Conservation (phyloP, 1,140 invertebrate species). For the Trigoniulus corallinus region DNA sequence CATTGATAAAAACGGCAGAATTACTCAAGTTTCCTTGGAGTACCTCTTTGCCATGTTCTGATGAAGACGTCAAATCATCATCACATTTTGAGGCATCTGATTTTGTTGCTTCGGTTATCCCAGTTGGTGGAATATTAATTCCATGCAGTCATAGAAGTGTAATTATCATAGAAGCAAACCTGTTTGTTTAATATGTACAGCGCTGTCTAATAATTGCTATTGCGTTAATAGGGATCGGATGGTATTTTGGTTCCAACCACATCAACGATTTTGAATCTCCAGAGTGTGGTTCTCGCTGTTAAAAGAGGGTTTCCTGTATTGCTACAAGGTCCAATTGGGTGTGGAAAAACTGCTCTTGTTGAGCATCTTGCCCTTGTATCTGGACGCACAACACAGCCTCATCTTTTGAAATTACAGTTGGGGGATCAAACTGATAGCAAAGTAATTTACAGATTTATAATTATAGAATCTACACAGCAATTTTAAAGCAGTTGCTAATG, state of each 20-base stretch:
- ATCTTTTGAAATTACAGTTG: slow-evolving; percentile 66
- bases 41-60: too few species aligned
- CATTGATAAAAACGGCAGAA: too few species aligned
- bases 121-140: too few species aligned
- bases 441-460: slow-evolving; percentile 18
- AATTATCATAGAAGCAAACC: too few species aligned
- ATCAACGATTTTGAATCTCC: slow-evolving; percentile 50
- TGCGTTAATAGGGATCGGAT: too few species aligned
- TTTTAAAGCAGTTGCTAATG: not conserved
- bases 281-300: slow-evolving; percentile 53
- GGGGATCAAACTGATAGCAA: slow-evolving; percentile 97
- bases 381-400: slow-evolving; percentile 35
- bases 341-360: slow-evolving; percentile 83
- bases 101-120: too few species aligned
- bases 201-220: too few species aligned
- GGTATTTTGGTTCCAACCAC: slow-evolving; percentile 38
- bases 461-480: not conserved
- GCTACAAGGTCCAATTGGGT: slow-evolving; percentile 77
- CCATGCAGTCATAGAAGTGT: too few species aligned
- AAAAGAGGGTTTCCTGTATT: slow-evolving; percentile 57
- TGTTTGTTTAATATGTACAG: too few species aligned
- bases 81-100: too few species aligned
- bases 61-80: too few species aligned
- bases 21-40: too few species aligned
- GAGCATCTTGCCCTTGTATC: slow-evolving; percentile 69